Evolutionary conservation across 2,797 vertebrate genomes (phyloP).

Genomic region (Sternarchorhynchus goeldii): DNA sequence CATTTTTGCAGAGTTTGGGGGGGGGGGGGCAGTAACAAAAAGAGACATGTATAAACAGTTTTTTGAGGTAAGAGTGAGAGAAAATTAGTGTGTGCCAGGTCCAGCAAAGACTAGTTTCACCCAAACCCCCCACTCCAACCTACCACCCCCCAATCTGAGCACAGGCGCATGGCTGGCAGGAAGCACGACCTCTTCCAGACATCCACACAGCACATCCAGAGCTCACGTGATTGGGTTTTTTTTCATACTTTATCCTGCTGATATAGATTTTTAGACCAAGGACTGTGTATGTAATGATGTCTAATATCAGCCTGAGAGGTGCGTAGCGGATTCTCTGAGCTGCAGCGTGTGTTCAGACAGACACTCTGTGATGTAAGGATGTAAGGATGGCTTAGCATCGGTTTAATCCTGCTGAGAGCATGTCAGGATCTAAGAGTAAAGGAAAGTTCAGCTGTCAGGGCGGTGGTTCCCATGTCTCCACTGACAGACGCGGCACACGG

Average conservation of each 20-base stretch:
- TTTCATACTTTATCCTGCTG: not conserved
- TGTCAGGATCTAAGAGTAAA: conserved; percentile 35
- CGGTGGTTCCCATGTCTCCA: conserved; percentile 42
- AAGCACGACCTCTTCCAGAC: not conserved
- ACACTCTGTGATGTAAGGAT: conserved; percentile 16
- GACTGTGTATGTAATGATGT: no score
- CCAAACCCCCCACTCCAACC: no score
- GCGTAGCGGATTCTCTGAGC: not conserved
- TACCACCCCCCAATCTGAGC: not conserved
- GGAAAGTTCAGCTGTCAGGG: not conserved
- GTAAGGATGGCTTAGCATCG: conserved; percentile 14
- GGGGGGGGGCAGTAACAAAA: conserved; percentile 10
- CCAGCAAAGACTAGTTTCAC: conserved; percentile 2
- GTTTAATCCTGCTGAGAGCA: conserved; percentile 19
- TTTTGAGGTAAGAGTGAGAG: not conserved
- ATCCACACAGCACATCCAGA: not conserved
- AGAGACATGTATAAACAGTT: no score
- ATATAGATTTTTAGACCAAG: no score
- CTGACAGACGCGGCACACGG: conserved; percentile 44
- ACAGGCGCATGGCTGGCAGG: not conserved
- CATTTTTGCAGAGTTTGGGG: not conserved
- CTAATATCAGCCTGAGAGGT: no score
- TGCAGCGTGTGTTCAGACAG: conserved; percentile 26
- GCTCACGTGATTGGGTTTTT: not conserved
- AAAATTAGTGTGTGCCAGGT: conserved; percentile 59